Base-by-base conservation (phyloP, 2,888 invertebrate genomes). In the Polydesmus complanatus region DNA sequence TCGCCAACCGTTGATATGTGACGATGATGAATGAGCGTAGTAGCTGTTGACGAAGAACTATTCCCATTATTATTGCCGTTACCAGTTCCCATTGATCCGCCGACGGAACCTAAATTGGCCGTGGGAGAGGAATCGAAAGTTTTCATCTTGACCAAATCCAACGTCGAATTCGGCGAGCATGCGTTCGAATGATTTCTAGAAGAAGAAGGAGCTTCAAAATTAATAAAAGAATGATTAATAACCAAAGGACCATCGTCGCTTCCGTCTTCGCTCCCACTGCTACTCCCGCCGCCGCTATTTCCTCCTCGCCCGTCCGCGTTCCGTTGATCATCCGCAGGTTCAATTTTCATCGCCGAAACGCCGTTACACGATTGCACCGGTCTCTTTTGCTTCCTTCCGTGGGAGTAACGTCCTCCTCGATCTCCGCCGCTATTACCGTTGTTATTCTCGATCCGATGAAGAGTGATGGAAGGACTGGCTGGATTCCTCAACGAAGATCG, bases 1-100 rank as follows among this genome's bases (percentile, higher is more conserved):
- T 63, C 59, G 11, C 57, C 54, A 19, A 59, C 53, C 27, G 37
- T 37, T 8, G 53, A 54, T 3, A 60, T 37, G 26, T 60, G 56
- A 18, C 54, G 57, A 1, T 57, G 57, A 8, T 50, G n/a, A 2
- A 48, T n/a, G 25, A 50, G 23, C 55, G 55, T 22, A 49, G 54
- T 37, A 52, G 53, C 37, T 50, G 23, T 27, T 26, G 26, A 25
- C 55, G 51, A 51, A 3, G 50, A 14, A 47, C 21, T 3, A 19
- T 58, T 48, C 23, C 25, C n/a, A n/a, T n/a, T n/a, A n/a, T n/a
- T n/a, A n/a, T n/a, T n/a, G 14, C 37, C 37, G 8, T 8, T 37
- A 37, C 37, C 37, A 8, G 8, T 14, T 19, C 11, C 21, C 27
- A 1, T 8, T 27, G n/a, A n/a, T 37, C 55, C 27, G 22, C 55